phyloP scores from a whole-genome alignment of 1,140 invertebrate genomes.

The Bradynema listronoti region DNA sequence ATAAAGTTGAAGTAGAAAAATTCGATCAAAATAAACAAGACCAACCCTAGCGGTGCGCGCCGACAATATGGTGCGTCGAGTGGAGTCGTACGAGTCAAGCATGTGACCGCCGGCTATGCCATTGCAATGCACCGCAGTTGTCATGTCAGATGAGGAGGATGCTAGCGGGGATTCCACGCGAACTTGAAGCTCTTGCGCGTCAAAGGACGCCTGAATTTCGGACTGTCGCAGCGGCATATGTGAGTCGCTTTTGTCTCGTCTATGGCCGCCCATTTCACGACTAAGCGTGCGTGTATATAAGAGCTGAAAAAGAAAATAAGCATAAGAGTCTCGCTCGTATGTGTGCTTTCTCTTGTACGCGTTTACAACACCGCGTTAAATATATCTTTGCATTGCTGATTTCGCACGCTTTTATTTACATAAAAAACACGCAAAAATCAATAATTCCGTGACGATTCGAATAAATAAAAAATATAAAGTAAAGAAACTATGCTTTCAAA shows the following conservation, averaged over 20 bases:
- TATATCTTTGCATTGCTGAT: too few relatives aligned
- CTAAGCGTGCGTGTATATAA: too few relatives aligned
- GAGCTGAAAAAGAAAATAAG: slow-evolving; percentile 10
- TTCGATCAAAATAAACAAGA: background rate
- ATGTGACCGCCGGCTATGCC: too few relatives aligned
- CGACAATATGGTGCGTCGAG: background rate
- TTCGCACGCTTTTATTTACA: too few relatives aligned
- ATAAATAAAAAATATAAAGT: too few relatives aligned
- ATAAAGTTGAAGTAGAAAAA: slow-evolving; percentile 6
- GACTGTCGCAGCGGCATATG: slow-evolving; percentile 41
- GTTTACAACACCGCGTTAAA: too few relatives aligned
- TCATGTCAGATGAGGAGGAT: too few relatives aligned
- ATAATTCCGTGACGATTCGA: too few relatives aligned
- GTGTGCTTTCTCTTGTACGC: too few relatives aligned
- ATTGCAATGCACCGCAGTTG: too few relatives aligned
- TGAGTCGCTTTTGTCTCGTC: slow-evolving; percentile 40
- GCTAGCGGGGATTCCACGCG: slow-evolving; percentile 11
- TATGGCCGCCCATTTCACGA: slow-evolving; percentile 39
- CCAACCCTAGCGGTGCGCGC: slow-evolving; percentile 2
- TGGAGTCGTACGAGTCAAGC: background rate
- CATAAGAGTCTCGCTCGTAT: slow-evolving; percentile 1
- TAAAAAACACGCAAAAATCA: too few relatives aligned
- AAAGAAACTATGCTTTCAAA: too few relatives aligned
- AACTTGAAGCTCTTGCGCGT: slow-evolving; percentile 17
- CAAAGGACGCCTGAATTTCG: slow-evolving; percentile 30